Percentiles rank a stretch among this genome's conserved stretches.
These are phyloP conservation scores for Sebastolobus alascanus DNA, from an alignment of 2,797 vertebrate species.

Conservation along the genomic window DNA sequence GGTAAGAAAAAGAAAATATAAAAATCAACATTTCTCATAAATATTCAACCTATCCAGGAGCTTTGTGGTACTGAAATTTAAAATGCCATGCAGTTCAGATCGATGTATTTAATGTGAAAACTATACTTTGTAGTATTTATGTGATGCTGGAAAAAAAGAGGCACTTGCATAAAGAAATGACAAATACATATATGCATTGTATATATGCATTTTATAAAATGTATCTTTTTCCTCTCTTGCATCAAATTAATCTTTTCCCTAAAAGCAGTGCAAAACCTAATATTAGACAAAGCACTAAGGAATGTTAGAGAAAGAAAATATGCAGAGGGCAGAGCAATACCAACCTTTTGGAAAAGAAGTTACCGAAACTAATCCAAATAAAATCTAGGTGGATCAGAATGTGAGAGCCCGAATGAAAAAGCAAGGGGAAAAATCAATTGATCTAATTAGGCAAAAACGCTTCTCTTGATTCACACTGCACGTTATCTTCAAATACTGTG, in stretches of 20 bases:
- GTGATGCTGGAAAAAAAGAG: not conserved
- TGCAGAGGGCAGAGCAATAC: constrained; percentile 99
- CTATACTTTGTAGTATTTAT: not conserved
- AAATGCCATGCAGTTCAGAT: constrained; percentile 40
- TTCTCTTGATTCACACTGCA: constrained; percentile 70
- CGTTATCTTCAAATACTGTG: constrained; percentile 78
- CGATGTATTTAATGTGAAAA: constrained; percentile 11
- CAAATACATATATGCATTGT: not conserved
- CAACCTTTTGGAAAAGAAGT: constrained; percentile 99
- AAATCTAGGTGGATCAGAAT: constrained; percentile 93
- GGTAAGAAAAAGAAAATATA: constrained; percentile 11
- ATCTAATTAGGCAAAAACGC: constrained; percentile 72
- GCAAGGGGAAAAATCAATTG: constrained; percentile 70
- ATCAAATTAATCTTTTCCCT: constrained; percentile 43
- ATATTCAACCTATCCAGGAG: constrained; percentile 6
- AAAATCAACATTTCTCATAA: constrained; percentile 6
- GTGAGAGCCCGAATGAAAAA: constrained; percentile 92
- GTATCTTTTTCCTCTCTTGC: constrained; percentile 30
- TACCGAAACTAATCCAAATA: constrained; percentile 99
- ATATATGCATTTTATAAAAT: not conserved
- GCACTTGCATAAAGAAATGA: constrained; percentile 15
- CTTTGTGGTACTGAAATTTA: not conserved
- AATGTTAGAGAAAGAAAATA: constrained; percentile 91
- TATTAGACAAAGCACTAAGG: constrained; percentile 87
- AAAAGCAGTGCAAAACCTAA: constrained; percentile 73